Evolutionary conservation across 1,140 invertebrate species (phyloP), one percentile per base, ranked within the genome.

Genomic region (Goniozus legneri): DNA sequence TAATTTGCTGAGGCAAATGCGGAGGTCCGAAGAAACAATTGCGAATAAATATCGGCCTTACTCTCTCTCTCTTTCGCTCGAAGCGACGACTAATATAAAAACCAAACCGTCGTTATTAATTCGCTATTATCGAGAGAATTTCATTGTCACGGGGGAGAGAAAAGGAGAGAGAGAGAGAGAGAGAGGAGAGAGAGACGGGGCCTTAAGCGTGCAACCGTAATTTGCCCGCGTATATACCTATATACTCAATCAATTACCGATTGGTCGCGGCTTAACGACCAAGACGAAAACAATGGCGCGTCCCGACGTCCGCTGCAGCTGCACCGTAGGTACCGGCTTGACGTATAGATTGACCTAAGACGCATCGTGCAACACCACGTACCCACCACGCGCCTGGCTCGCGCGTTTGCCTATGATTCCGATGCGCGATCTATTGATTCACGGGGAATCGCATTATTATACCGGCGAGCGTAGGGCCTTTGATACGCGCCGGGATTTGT

Each of bases 301-400:
- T 22, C 39, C 31, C 33, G 30, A 53, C 27, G 56, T 58, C 56
- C 42, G 51, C 46, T 44, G 55, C 56, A 58, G 56, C 22, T 50
- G 54, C 35, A 15, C 21, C 21, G 45, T 30, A 21, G 33, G 45
- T 27, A 27, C 10, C 34, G 32, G 47, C 31, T 49, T 53, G 45
- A 53, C 44, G 55, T 47, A 58, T 51, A 58, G 56, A 58, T 60
- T 58, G 55, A 56, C 46, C 58, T 60, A 60, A 62, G 58, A 60
- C 49, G 55, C n/a, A 44, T 50, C 43, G 18, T 35, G 48, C 31
- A 54, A 39, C 50, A 53, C 57, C 54, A 47, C 13, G 34, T 36
- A 45, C 27, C 35, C 54, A 46, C 39, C 47, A 31, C 14, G 27
- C 30, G 22, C 15, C 31, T n/a, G n/a, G n/a, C n/a, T n/a, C n/a